phyloP scores from a whole-genome alignment of 2,888 invertebrate species.

The Melangyna quadrimaculata region DNA sequence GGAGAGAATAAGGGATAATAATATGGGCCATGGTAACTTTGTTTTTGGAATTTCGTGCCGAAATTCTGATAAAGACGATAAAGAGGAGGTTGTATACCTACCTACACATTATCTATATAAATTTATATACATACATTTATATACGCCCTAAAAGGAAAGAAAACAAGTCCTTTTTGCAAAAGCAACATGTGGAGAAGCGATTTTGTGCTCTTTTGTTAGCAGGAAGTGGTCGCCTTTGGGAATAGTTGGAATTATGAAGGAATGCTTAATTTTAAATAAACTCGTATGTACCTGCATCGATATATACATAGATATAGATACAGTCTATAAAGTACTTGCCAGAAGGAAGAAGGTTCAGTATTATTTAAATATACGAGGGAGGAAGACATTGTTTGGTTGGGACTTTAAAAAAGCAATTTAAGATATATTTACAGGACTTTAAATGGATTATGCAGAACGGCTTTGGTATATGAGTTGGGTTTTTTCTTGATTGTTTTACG shows the following conservation, averaged over 20 bases:
- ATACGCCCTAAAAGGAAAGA: background rate
- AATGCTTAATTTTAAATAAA: conserved; percentile 19
- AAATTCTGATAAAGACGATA: conserved; percentile 22
- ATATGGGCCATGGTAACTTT: conserved; percentile 33
- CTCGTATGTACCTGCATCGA: too few relatives aligned
- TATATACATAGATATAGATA: background rate
- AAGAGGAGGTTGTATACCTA: background rate
- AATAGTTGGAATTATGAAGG: conserved; percentile 30
- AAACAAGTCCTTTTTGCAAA: conserved; percentile 13
- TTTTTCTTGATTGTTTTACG: conserved; percentile 1
- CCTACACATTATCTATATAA: background rate
- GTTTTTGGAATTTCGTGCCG: conserved; percentile 29
- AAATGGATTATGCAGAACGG: conserved; percentile 3
- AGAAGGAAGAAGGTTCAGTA: background rate
- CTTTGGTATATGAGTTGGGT: background rate
- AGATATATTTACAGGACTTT: conserved; percentile 4
- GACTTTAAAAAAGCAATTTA: conserved; percentile 26
- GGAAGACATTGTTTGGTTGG: background rate
- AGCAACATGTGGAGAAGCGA: conserved; percentile 45
- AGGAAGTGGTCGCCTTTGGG: conserved; percentile 20
- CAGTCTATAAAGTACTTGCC: background rate
- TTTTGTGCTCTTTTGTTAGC: conserved; percentile 16
- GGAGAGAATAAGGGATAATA: background rate
- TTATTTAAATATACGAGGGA: background rate
- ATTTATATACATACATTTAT: background rate